Percentiles rank a stretch among this genome's conserved stretches.
Conservation (phyloP, 2,797 vertebrate genomes). For the Characodon lateralis region DNA sequence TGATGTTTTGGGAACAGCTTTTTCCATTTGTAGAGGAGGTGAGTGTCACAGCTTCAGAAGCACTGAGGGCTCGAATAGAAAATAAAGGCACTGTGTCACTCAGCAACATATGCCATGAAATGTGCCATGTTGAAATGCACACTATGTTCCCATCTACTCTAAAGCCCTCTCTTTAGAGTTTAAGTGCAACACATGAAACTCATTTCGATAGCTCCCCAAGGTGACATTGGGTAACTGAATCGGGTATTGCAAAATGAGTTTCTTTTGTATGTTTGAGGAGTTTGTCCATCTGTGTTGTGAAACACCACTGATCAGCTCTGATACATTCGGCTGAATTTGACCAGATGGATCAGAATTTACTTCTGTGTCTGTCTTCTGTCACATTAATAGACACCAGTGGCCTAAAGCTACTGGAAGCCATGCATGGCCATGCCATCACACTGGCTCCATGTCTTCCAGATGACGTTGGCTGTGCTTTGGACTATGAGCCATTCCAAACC, state of each 20-base stretch:
- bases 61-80: neutral
- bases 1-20: neutral
- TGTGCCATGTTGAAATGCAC: neutral
- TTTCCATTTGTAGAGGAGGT: neutral
- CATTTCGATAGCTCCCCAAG: neutral
- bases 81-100: neutral
- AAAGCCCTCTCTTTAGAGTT: neutral
- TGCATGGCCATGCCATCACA: neutral
- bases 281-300: constrained; percentile 6
- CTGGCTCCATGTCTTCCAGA: neutral
- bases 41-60: neutral
- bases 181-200: neutral
- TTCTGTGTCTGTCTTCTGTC: constrained; percentile 5
- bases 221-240: neutral
- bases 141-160: neutral
- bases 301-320: neutral
- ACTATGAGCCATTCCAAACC: neutral
- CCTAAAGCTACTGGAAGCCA: constrained; percentile 2
- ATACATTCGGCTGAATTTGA: constrained; percentile 1
- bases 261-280: neutral
- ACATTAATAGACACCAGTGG: constrained; percentile 1
- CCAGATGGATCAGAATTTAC: constrained; percentile 1
- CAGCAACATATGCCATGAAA: neutral
- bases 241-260: neutral
- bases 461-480: neutral